Evolutionary conservation across 2,888 invertebrate species (phyloP).

Genomic region (Drosophila formosana): DNA sequence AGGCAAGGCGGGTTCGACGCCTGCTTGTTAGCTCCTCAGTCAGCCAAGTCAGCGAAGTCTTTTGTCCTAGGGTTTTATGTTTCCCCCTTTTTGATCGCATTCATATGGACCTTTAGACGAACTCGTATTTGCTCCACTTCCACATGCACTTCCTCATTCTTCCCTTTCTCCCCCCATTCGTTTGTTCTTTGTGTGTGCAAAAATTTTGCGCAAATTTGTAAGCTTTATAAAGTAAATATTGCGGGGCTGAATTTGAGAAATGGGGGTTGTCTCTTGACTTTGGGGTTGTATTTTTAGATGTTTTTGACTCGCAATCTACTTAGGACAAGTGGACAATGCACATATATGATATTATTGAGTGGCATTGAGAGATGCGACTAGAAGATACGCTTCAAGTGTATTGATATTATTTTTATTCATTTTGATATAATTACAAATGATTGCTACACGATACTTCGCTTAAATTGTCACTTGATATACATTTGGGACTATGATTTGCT

Average conservation of each 20-base stretch:
- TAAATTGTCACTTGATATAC: too few relatives aligned
- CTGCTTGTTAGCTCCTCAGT: slow-evolving; percentile 64
- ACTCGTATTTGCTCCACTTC: slow-evolving; percentile 16
- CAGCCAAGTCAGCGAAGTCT: slow-evolving; percentile 23
- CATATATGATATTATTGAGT: background rate
- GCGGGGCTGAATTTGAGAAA: slow-evolving; percentile 18
- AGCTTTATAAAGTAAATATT: slow-evolving; percentile 77
- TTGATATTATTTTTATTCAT: too few relatives aligned
- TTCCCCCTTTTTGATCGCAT: slow-evolving; percentile 44
- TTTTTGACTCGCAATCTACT: slow-evolving; percentile 40
- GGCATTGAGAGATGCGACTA: background rate
- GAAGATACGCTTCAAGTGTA: background rate
- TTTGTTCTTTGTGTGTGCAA: slow-evolving; percentile 25
- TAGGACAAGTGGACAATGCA: slow-evolving; percentile 16
- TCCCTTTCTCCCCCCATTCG: background rate
- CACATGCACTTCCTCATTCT: background rate
- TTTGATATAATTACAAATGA: too few relatives aligned
- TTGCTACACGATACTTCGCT: too few relatives aligned
- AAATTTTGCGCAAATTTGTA: slow-evolving; percentile 74
- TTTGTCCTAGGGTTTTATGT: slow-evolving; percentile 62
- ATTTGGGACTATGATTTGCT: too few relatives aligned
- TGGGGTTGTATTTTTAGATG: slow-evolving; percentile 47
- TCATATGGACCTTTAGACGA: slow-evolving; percentile 46
- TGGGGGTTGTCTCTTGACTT: slow-evolving; percentile 22
- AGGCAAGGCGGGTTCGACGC: slow-evolving; percentile 10